Evolutionary conservation across 2,888 invertebrate genomes (phyloP), one percentile per base, ranked within the genome.

Genomic region (Tipula unca): DNA sequence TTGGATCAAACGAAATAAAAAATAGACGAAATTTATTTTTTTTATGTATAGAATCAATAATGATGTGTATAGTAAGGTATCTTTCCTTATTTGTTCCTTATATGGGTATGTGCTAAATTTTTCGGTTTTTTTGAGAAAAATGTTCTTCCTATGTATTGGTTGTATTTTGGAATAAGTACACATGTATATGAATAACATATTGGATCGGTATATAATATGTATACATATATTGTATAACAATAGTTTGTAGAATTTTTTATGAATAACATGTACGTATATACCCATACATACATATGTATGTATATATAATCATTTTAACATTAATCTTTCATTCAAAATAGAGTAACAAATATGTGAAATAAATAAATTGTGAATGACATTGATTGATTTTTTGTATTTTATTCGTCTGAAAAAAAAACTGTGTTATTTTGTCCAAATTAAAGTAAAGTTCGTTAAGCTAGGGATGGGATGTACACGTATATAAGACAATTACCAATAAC

Each of bases 61-160:
- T 69, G 69, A 69, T 69, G 69, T 25, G 69, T 69, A n/a, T n/a
- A n/a, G n/a, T n/a, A 48, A 69, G 69, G 69, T 69, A 69, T 69
- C 69, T 69, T 69, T 69, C 69, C 4, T 25, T 25, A 48, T 69
- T 69, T 69, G 69, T 25, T 25, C 25, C 69, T 10, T 25, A 25
- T 25, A 10, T 8, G 69, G 69, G 25, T 69, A 25, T 69, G 17
- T 69, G 20, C 69, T 69, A 69, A 25, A 69, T 25, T 69, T 69
- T 20, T 6, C 17, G 2, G 39, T 6, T 39, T 39, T 39, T 39
- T 0, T 6, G 17, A 54, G 17, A 5, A 17, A 54, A 17, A 17
- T 54, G 17, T 54, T 54, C 0, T 17, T 1, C 5, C n/a, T 17
- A 48, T 48, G 42, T 14, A 42, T n/a, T n/a, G n/a, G n/a, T n/a